phyloP scores from a whole-genome alignment of 2,888 invertebrate species.

The Thereva nobilitata region DNA sequence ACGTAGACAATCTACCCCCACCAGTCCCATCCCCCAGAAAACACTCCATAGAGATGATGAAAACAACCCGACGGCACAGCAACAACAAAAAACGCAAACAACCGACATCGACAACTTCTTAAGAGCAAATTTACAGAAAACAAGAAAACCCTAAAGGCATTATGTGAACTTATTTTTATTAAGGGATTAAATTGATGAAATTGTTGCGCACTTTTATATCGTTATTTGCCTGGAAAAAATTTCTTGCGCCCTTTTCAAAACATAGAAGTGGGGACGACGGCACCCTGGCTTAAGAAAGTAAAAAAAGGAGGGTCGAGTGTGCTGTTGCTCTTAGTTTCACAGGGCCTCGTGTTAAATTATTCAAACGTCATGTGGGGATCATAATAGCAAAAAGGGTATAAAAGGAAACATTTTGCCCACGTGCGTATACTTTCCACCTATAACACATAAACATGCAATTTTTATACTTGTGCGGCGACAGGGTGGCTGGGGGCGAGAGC shows the following conservation, averaged over 20 bases:
- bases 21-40: neutral
- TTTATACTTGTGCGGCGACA: too few species aligned
- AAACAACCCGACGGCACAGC: neutral
- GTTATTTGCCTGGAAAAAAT: constrained; percentile 5
- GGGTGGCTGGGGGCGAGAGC: too few species aligned
- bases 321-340: neutral
- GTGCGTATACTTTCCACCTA: too few species aligned
- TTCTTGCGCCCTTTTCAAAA: neutral
- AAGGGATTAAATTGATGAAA: constrained; percentile 42
- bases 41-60: constrained; percentile 8
- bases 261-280: neutral
- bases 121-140: constrained; percentile 20
- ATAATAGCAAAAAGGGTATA: neutral
- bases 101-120: constrained; percentile 19
- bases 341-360: constrained; percentile 23
- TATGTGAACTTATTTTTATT: constrained; percentile 43
- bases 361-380: constrained; percentile 19
- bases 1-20: neutral
- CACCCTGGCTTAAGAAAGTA: constrained; percentile 5
- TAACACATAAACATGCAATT: too few species aligned
- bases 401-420: too few species aligned
- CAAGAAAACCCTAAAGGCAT: constrained; percentile 37
- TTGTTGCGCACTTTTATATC: constrained; percentile 37
- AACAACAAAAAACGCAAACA: neutral
- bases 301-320: constrained; percentile 4